Percentiles rank a stretch among this genome's conserved stretches.
Evolutionary conservation across 2,113 vertebrate species (phyloP).

Genomic region (Propithecus coquereli): DNA sequence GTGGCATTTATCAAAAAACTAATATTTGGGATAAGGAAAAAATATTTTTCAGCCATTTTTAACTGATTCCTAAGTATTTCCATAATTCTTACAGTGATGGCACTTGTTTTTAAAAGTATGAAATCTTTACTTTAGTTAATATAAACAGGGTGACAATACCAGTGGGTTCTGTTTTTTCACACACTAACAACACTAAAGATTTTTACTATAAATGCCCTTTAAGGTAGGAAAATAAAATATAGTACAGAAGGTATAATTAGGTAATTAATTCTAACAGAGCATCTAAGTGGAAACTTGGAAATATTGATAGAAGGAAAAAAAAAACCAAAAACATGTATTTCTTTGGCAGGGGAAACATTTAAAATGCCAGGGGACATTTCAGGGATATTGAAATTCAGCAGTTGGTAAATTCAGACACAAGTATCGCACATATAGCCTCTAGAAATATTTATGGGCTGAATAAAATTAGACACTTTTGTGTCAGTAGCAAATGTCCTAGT

Average conservation of each 20-base stretch:
- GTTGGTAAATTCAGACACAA: not conserved
- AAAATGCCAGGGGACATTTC: not conserved
- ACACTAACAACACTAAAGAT: not conserved
- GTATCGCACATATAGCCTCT: not conserved
- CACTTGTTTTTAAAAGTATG: not conserved
- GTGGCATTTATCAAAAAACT: not conserved
- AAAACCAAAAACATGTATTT: not conserved
- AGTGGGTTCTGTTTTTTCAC: not conserved
- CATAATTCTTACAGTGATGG: not conserved
- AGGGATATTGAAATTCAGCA: not conserved
- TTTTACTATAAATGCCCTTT: not conserved
- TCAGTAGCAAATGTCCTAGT: not conserved
- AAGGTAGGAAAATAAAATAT: conserved; percentile 12
- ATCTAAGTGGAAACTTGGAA: conserved; percentile 1
- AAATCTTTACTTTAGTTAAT: not conserved
- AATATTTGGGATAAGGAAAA: not conserved
- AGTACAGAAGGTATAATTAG: not conserved
- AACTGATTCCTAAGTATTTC: not conserved
- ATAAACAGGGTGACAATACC: not conserved
- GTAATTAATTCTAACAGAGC: not conserved
- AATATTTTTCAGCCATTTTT: not conserved
- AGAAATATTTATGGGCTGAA: conserved; percentile 9
- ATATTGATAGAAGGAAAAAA: not conserved
- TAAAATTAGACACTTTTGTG: conserved; percentile 32
- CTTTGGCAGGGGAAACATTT: not conserved